Conservation (phyloP, 2,888 invertebrate species). For the Brassicogethes aeneus region DNA sequence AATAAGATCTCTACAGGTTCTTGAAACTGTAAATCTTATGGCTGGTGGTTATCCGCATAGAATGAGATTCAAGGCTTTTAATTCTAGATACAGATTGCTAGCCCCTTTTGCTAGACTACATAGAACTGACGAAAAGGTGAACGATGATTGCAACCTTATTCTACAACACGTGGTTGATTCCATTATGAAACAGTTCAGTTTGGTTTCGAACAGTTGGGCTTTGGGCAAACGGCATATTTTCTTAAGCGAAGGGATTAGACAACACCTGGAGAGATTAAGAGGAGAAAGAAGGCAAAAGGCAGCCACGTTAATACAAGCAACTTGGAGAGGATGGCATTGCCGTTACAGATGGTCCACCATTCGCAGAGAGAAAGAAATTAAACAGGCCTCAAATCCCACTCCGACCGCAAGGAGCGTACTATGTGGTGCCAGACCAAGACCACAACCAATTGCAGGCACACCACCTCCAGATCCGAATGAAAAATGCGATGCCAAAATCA, state of each 20-base stretch:
- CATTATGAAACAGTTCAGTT: conserved; percentile 46
- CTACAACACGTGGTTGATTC: conserved; percentile 60
- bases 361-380: conserved; percentile 31
- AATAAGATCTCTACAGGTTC: conserved; percentile 75
- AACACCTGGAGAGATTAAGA: conserved; percentile 77
- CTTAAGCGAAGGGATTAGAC: conserved; percentile 85
- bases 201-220: conserved; percentile 76
- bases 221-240: conserved; percentile 90
- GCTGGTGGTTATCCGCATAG: conserved; percentile 91
- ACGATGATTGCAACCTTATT: conserved; percentile 66
- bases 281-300: conserved; percentile 69
- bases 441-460: conserved; percentile 85
- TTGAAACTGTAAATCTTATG: conserved; percentile 93
- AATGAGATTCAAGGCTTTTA: conserved; percentile 90
- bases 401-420: conserved; percentile 16
- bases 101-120: conserved; percentile 66
- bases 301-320: conserved; percentile 74
- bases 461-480: conserved; percentile 75
- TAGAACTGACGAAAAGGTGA: conserved; percentile 59
- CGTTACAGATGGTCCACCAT: conserved; percentile 57
- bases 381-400: conserved; percentile 14
- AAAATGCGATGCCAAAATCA: conserved; percentile 80
- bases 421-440: conserved; percentile 59
- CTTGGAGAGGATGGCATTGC: conserved; percentile 75
- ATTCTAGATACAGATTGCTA: conserved; percentile 73